A percentile compares a stretch with the other conserved stretches of the same genome.
Conservation (phyloP, 2,797 vertebrate genomes). For the Channa striata region DNA sequence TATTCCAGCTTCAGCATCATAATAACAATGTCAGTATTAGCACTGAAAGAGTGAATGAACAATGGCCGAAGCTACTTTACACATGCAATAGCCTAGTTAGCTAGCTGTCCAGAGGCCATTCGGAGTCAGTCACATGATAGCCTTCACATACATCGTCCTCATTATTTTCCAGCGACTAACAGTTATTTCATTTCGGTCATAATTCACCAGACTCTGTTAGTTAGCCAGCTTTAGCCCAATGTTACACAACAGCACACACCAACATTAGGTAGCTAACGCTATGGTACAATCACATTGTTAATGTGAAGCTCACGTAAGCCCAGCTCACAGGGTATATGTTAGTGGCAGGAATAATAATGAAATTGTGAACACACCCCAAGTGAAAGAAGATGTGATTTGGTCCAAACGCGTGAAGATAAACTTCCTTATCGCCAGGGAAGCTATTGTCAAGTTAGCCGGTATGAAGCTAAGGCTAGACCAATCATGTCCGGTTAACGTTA, state of each 20-base stretch:
- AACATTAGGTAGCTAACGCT: constrained; percentile 47
- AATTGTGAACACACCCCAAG: constrained; percentile 51
- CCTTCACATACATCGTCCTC: accelerated
- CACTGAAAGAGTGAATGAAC: constrained; percentile 54
- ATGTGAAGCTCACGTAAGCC: not conserved
- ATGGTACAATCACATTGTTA: constrained; percentile 20
- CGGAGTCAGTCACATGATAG: not conserved
- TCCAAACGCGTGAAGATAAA: constrained; percentile 61
- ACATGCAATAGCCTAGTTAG: constrained; percentile 41
- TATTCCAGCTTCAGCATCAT: not conserved
- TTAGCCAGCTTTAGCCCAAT: not conserved
- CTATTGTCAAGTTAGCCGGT: constrained; percentile 55
- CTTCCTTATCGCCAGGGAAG: constrained; percentile 59
- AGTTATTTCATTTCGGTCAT: accelerated
- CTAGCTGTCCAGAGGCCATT: constrained; percentile 12
- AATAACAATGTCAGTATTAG: not conserved
- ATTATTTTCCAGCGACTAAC: not conserved
- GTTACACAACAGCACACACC: constrained; percentile 33
- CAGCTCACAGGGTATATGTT: not conserved
- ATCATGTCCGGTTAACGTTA: constrained; percentile 56
- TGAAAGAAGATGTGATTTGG: constrained; percentile 27
- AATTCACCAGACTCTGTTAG: no score
- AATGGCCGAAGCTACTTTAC: constrained; percentile 55
- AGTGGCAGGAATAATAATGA: not conserved
- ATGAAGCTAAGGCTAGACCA: constrained; percentile 33